Evolutionary conservation across 2,888 invertebrate species (phyloP).

Genomic region (Leucophenga maculata): DNA sequence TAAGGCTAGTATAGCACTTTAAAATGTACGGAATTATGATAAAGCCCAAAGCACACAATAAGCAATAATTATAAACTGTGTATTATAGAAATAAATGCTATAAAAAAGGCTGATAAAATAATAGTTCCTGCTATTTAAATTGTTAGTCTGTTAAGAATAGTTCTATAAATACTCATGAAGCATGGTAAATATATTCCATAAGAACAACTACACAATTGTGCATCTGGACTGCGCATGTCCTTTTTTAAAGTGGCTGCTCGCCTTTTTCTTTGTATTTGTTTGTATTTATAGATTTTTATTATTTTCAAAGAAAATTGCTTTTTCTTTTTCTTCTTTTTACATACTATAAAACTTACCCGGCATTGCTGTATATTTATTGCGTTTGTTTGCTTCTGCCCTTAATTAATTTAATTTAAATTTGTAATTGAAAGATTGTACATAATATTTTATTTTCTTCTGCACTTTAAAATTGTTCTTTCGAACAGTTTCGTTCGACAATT

Average conservation of each 20-base stretch:
- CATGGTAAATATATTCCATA: too few relatives aligned
- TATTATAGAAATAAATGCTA: neutral
- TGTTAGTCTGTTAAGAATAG: neutral
- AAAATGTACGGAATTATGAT: neutral
- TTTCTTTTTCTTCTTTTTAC: too few relatives aligned
- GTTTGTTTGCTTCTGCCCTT: neutral
- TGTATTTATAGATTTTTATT: too few relatives aligned
- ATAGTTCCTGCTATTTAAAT: neutral
- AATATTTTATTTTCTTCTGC: too few relatives aligned
- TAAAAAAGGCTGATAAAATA: neutral
- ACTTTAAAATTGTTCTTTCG: neutral
- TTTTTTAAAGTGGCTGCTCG: neutral
- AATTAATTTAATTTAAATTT: conserved; percentile 4
- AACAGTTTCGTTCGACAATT: conserved; percentile 12
- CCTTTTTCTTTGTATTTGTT: too few relatives aligned
- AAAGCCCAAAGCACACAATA: neutral
- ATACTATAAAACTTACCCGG: too few relatives aligned
- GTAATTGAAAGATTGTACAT: neutral
- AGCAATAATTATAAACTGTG: too few relatives aligned
- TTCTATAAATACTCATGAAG: too few relatives aligned
- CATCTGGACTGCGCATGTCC: conserved; percentile 21
- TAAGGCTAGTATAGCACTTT: conserved; percentile 2
- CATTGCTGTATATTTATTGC: too few relatives aligned
- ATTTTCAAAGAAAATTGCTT: too few relatives aligned
- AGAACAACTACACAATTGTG: neutral